A percentile compares a stretch with the other conserved stretches of the same genome.
Evolutionary conservation across 2,113 vertebrate genomes (phyloP).

Genomic region (Mustelus asterias): DNA sequence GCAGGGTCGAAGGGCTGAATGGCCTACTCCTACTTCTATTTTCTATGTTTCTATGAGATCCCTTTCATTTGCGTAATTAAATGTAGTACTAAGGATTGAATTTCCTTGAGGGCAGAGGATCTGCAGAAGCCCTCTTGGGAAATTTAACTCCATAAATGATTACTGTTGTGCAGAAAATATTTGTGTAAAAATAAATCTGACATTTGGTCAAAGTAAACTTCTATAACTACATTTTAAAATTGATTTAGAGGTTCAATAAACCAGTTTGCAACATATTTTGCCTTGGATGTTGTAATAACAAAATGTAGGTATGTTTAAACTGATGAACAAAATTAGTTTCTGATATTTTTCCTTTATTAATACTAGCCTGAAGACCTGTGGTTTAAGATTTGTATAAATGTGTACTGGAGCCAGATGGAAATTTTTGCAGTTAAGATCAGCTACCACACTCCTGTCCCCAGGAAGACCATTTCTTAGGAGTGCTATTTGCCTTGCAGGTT

Average conservation of each 20-base stretch:
- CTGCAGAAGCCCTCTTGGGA: not conserved
- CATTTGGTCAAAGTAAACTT: not conserved
- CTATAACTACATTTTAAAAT: not conserved
- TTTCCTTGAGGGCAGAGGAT: not conserved
- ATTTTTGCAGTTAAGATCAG: not conserved
- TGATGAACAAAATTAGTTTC: not conserved
- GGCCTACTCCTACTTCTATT: no score
- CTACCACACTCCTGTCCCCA: not conserved
- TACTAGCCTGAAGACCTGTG: no score
- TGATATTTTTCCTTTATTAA: not conserved
- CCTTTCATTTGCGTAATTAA: not conserved
- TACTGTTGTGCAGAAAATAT: not conserved
- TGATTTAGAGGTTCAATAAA: not conserved
- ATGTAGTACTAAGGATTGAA: not conserved
- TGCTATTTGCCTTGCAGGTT: not conserved
- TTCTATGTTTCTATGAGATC: not conserved
- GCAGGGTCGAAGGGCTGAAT: no score
- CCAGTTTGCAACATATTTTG: not conserved
- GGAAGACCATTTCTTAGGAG: not conserved
- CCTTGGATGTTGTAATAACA: not conserved
- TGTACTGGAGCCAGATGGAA: not conserved
- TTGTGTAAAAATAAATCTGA: not conserved
- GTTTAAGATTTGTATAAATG: not conserved
- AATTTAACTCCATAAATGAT: not conserved
- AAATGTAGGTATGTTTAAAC: not conserved